Evolutionary conservation across 2,888 invertebrate genomes (phyloP), one percentile per base, ranked within the genome.

Genomic region (Lasioglossum malachurum): DNA sequence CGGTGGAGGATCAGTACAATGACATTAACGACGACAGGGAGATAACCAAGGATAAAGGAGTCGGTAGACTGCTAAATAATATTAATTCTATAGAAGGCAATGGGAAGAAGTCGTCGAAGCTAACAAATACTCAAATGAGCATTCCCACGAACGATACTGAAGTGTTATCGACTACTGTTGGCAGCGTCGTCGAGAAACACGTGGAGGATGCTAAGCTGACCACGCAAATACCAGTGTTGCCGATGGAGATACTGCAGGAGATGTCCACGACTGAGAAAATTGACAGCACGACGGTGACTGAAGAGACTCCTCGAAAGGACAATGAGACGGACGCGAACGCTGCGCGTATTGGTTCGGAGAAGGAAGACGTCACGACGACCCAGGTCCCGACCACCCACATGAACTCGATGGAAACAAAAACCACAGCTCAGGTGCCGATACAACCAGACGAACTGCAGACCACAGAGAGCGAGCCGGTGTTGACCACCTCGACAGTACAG

Each of bases 381-480:
- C 88, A 86, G 8, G 23, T 79, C 4, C 82, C 86, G 19, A 92
- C 90, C 1, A 91, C 91, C 1, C 92, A 90, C 46, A 74, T 78
- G 4, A 84, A 87, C 14, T 84, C 88, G 8, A 41, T 90, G 14
- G 94, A 94, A 16, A 91, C 93, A 0, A 95, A 94, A 88, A 95
- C 95, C 4, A 95, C 94, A 2, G 93, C 93, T 7, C 94, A 94
- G 87, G 89, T 94, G 8, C 95, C 95, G 10, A 95, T 95, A 77
- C 82, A 94, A 14, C 95, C 95, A 0, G 94, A 95, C 71, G 95
- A 95, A 85, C 88, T 95, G 53, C 93, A 92, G 83, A 94, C 94
- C 2, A 95, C 95, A 0, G 95, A 95, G 64, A 93, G 93, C 41
- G 94, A 93, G 67, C 75, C 93, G 14, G 92, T 93, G 38, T 57